A percentile compares a stretch with the other conserved stretches of the same genome.
Conservation (phyloP, 2,113 vertebrate species). For the Pleuronectes platessa region DNA sequence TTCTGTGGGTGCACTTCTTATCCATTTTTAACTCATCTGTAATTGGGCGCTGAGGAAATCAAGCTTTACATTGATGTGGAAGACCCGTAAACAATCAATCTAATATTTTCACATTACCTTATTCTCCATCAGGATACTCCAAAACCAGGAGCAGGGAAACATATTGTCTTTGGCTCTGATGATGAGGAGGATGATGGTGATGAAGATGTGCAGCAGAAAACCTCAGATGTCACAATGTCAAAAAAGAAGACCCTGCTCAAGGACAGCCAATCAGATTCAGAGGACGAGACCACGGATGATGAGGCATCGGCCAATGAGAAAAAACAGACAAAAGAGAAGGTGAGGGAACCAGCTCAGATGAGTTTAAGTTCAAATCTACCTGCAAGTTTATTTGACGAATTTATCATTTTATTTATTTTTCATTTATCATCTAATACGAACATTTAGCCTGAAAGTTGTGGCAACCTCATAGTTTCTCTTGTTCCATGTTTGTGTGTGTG, state of each 20-base stretch:
- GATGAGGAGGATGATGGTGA: conserved; percentile 74
- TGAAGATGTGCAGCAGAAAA: conserved; percentile 7
- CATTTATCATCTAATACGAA: neutral
- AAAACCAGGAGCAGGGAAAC: conserved; percentile 80
- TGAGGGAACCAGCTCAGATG: conserved; percentile 4
- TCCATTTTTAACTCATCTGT: too few relatives aligned
- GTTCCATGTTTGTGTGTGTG: neutral
- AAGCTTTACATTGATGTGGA: neutral
- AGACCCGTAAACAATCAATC: neutral
- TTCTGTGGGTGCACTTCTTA: too few relatives aligned
- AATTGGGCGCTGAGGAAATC: too few relatives aligned
- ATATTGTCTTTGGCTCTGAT: conserved; percentile 89
- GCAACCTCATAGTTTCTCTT: too few relatives aligned
- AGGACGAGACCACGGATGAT: conserved; percentile 41
- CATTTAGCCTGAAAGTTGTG: too few relatives aligned
- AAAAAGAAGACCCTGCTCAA: conserved; percentile 59
- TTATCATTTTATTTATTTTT: too few relatives aligned
- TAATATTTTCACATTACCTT: neutral
- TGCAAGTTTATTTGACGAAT: too few relatives aligned
- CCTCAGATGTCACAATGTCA: neutral
- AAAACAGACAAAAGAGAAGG: conserved; percentile 33
- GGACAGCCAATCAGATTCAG: conserved; percentile 59
- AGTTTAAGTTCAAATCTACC: neutral
- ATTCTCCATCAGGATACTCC: conserved; percentile 81
- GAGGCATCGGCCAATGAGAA: conserved; percentile 32